phyloP scores from a whole-genome alignment of 2,888 invertebrate species.

The Bembecia ichneumoniformis region DNA sequence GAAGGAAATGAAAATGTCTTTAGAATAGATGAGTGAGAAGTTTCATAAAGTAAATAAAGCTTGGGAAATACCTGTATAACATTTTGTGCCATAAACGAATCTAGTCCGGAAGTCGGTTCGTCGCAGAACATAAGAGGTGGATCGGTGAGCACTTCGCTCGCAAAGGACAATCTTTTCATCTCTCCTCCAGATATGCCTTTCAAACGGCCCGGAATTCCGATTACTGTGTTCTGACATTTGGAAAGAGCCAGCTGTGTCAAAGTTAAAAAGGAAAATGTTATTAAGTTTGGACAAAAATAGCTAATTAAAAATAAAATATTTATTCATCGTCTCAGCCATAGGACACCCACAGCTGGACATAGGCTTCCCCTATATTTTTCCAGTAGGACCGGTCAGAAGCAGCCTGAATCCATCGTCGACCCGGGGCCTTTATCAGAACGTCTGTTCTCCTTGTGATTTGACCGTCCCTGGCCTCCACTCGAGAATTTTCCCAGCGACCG shows the following conservation, averaged over 20 bases:
- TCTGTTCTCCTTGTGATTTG: too few relatives aligned
- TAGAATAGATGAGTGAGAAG: not conserved
- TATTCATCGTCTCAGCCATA: too few relatives aligned
- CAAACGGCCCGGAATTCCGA: constrained; percentile 88
- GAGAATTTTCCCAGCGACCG: too few relatives aligned
- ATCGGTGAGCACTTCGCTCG: constrained; percentile 96
- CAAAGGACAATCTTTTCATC: constrained; percentile 94
- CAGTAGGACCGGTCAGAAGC: too few relatives aligned
- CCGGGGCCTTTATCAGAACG: too few relatives aligned
- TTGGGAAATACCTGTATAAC: constrained; percentile 78
- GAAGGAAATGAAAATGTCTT: too few relatives aligned
- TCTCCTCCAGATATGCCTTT: constrained; percentile 98
- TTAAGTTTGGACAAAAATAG: too few relatives aligned
- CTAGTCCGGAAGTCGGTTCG: constrained; percentile 96
- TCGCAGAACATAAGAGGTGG: constrained; percentile 97
- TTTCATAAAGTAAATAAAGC: constrained; percentile 15
- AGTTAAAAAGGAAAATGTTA: not conserved
- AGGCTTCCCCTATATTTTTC: too few relatives aligned
- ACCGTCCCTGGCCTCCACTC: too few relatives aligned
- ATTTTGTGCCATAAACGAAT: constrained; percentile 97
- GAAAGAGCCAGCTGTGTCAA: constrained; percentile 79
- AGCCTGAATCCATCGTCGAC: too few relatives aligned
- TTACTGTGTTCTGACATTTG: constrained; percentile 92
- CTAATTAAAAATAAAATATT: too few relatives aligned
- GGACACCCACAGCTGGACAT: too few relatives aligned